These are phyloP conservation scores for Euwallacea similis DNA, from an alignment of 1,140 invertebrate species.

Conservation along the genomic window DNA sequence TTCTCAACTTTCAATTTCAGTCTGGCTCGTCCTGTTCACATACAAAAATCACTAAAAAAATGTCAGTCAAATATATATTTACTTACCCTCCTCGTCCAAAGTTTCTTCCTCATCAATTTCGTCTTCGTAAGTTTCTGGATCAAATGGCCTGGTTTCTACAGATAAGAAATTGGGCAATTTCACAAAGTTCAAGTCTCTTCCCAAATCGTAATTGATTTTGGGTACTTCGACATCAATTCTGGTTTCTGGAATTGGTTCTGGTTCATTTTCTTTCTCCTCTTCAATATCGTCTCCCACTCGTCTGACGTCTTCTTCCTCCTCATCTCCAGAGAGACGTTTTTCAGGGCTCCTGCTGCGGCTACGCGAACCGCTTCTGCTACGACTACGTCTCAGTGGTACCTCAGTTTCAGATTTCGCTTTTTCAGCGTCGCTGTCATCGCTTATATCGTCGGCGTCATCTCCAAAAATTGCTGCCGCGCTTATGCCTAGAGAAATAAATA, in stretches of 20 bases:
- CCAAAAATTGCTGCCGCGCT: conserved; percentile 87
- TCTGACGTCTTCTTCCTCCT: conserved; percentile 45
- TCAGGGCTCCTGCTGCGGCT: conserved; percentile 46
- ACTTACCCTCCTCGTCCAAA: conserved; percentile 93
- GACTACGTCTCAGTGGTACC: conserved; percentile 48
- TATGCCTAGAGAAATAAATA: conserved; percentile 42
- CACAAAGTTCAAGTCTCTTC: conserved; percentile 91
- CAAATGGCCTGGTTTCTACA: conserved; percentile 91
- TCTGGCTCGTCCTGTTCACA: conserved; percentile 50
- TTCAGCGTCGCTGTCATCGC: conserved; percentile 76
- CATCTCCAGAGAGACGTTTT: conserved; percentile 51
- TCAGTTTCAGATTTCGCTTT: conserved; percentile 54
- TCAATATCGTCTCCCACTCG: conserved; percentile 44
- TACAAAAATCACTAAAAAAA: neutral
- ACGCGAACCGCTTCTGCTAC: conserved; percentile 54
- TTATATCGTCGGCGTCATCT: conserved; percentile 87
- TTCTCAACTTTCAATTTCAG: conserved; percentile 95
- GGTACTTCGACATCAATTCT: conserved; percentile 96
- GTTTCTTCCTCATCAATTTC: conserved; percentile 99
- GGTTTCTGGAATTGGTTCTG: conserved; percentile 84
- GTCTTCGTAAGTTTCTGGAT: conserved; percentile 94
- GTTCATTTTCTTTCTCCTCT: conserved; percentile 71
- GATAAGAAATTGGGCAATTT: conserved; percentile 93
- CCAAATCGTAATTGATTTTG: conserved; percentile 89
- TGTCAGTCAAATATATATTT: too few species aligned